Percentiles rank a stretch among this genome's conserved stretches.
Conservation (phyloP, 2,888 invertebrate genomes). For the Macrostomum cliftonense region DNA sequence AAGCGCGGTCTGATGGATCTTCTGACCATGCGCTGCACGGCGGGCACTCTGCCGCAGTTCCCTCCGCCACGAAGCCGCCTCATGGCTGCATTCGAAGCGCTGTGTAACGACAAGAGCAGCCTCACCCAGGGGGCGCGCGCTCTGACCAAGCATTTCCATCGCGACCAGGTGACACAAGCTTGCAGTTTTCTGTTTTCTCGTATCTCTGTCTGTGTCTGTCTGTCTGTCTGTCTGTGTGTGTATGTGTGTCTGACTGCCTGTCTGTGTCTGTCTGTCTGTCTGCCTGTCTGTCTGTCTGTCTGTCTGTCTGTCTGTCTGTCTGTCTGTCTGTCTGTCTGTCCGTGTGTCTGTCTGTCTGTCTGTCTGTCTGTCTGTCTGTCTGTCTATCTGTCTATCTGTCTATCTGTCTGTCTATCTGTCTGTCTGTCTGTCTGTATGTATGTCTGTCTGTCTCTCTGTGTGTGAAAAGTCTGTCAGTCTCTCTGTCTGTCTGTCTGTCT, state of each 20-base stretch:
- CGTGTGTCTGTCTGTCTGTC: too few relatives aligned
- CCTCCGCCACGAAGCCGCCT: constrained; percentile 22
- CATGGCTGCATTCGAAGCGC: constrained; percentile 20
- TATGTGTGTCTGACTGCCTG: too few relatives aligned
- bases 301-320: too few relatives aligned
- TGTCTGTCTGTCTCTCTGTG: constrained; percentile 3
- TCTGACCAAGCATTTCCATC: constrained; percentile 29
- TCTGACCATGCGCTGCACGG: constrained; percentile 29
- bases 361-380: too few relatives aligned
- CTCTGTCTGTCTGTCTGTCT: constrained; percentile 7
- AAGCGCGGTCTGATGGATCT: constrained; percentile 29
- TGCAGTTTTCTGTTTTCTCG: too few relatives aligned
- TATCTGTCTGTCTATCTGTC: too few relatives aligned
- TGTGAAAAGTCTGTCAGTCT: constrained; percentile 1
- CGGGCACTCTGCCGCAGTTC: constrained; percentile 24
- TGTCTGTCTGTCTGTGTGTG: too few relatives aligned
- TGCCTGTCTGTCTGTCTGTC: too few relatives aligned
- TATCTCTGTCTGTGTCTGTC: too few relatives aligned
- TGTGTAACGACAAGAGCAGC: constrained; percentile 19
- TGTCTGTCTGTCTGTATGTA: neutral
- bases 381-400: too few relatives aligned
- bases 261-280: too few relatives aligned
- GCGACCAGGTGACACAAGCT: constrained; percentile 21
- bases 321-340: too few relatives aligned
- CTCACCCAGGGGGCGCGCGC: constrained; percentile 31